These are phyloP conservation scores for Galaxias olidus DNA, from an alignment of 2,797 vertebrate species.

Conservation along the genomic window DNA sequence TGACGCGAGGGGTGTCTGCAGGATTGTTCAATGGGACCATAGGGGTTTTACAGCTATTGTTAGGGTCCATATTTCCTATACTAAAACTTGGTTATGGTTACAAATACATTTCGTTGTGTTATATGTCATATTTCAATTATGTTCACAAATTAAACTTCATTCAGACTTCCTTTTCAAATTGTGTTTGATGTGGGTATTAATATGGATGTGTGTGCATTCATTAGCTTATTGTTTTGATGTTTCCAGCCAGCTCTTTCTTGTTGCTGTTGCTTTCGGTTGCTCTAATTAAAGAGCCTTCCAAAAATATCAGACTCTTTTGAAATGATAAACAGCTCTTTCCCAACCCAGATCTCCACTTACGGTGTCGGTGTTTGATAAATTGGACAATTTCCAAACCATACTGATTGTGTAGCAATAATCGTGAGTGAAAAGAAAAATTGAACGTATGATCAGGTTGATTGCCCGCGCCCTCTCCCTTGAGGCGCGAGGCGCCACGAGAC, in stretches of 20 bases:
- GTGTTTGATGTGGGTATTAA: constrained; percentile 38
- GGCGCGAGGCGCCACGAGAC: constrained; percentile 5
- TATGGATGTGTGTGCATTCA: constrained; percentile 35
- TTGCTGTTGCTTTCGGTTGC: constrained; percentile 33
- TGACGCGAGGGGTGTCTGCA: too few relatives aligned
- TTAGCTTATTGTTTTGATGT: constrained; percentile 43
- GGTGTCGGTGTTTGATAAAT: constrained; percentile 48
- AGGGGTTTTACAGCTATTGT: too few relatives aligned
- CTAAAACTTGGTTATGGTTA: too few relatives aligned
- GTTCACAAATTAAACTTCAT: constrained; percentile 21
- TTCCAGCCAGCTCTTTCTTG: constrained; percentile 28
- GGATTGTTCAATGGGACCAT: too few relatives aligned
- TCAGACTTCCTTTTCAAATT: constrained; percentile 20
- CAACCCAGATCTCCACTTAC: constrained; percentile 42
- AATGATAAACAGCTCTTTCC: constrained; percentile 33
- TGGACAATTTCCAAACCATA: constrained; percentile 47
- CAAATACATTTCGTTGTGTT: neutral
- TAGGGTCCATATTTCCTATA: too few relatives aligned
- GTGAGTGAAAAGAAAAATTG: constrained; percentile 48
- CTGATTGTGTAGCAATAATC: constrained; percentile 56
- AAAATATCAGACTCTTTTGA: constrained; percentile 51
- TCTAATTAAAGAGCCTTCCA: constrained; percentile 60
- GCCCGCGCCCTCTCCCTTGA: constrained; percentile 39
- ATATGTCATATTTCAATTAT: too few relatives aligned
- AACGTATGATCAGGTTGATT: constrained; percentile 62